Base-by-base conservation (phyloP, 2,888 invertebrate species). In the Melipona bicolor region DNA sequence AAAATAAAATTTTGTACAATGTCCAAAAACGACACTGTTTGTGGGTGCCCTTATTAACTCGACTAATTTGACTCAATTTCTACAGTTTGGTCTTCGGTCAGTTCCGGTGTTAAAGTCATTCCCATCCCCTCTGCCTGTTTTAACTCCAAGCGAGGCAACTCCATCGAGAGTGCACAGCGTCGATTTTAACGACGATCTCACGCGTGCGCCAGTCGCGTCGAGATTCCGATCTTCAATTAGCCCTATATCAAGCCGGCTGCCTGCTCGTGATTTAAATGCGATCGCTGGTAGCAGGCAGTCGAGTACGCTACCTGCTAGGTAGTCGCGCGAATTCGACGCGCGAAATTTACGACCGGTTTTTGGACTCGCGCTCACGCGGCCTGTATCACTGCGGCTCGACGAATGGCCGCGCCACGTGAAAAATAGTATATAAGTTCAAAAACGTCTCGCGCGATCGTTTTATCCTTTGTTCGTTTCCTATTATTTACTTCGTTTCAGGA, bases 161-260 rank as follows among this genome's bases (percentile, higher is more conserved):
- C 24, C 11, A n/a, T 21, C 73, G 15, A 54, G 19, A 9, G 50
- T 50, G 17, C 2, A n/a, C 19, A 5, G 17, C 49, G 36, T 54
- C 69, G 81, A 82, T 81, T 81, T 81, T 27, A 69, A 52, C 62
- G 64, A 69, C 62, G 36, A 49, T 73, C 54, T 81, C 68, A 17
- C 70, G 36, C 80, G 79, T 65, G 70, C 64, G 17, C 27, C 43
- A 27, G 24, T 43, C 71, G 75, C 80, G 75, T 84, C 86, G 85
- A 91, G 93, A 94, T 94, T 93, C 91, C 90, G 92, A 94, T 94
- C 94, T 93, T 92, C 93, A 93, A 94, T 94, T 94, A 94, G 92
- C 93, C 93, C 92, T 93, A 93, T 92, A 93, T 94, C 93, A 93
- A 93, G 83, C 71, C 81, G 65, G 56, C 56, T 56, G 80, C 32